Base-by-base conservation (phyloP, 2,113 vertebrate genomes). In the Ciconia stormi region DNA sequence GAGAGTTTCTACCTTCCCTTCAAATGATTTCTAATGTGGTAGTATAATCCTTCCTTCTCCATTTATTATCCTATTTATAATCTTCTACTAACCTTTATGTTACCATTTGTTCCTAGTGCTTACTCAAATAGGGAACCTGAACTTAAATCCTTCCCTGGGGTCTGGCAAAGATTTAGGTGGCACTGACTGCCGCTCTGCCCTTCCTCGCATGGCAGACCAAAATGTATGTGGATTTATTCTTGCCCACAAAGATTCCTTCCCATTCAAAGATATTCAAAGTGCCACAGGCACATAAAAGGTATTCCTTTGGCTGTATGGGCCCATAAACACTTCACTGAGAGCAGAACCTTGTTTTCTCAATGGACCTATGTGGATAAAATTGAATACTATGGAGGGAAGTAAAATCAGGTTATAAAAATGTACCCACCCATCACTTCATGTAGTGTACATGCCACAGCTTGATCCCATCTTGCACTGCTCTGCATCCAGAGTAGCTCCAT, bases 191-290 rank as follows among this genome's bases (percentile, higher is more conserved):
- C 0, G 76, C 69, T 97, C 82, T 97, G 97, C 95, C 97, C 97
- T 97, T 97, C 97, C 85, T 92, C 6, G 11, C 93, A 92, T 96
- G 96, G 96, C 95, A 92, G 95, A 96, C 96, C 96, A 94, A 96
- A 96, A 96, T 86, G 78, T 86, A 89, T 36, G 77, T 95, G 94
- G 72, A 98, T 98, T 97, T 97, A 97, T 98, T 92, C 91, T 95
- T 96, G 67, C 82, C 93, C 95, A 96, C 96, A 96, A 97, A 97
- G 95, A 95, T 92, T 91, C 88, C 76, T 96, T 93, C 95, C 94
- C 70, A 96, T 97, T 97, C 95, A 97, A 96, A 97, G 92, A 97
- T 97, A 98, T 96, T 97, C 95, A 96, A 96, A 97, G 93, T 93
- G 93, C 92, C 89, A 94, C 58, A 91, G 81, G 85, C 82, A 84